phyloP scores from a whole-genome alignment of 2,888 invertebrate species.

The Adineta ricciae region DNA sequence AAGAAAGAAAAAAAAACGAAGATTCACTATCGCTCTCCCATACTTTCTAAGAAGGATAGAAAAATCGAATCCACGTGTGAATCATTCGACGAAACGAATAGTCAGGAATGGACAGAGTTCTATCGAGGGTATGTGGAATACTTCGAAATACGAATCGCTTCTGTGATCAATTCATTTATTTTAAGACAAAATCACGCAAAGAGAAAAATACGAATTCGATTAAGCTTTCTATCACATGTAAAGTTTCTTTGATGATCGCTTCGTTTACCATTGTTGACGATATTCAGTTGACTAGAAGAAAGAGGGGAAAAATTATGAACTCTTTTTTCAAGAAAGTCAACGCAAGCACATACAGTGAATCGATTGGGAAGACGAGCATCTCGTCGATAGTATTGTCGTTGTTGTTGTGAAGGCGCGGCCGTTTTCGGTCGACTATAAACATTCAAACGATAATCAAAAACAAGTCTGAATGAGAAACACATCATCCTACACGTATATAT shows the following conservation, averaged over 20 bases:
- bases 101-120: background rate
- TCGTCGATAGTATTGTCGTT: background rate
- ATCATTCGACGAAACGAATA: background rate
- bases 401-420: background rate
- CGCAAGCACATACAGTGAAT: background rate
- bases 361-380: background rate
- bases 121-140: background rate
- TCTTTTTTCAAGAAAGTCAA: background rate
- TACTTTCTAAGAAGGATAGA: background rate
- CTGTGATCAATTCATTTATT: too few species aligned
- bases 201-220: too few species aligned
- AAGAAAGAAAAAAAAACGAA: background rate
- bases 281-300: background rate
- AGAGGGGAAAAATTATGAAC: background rate
- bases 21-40: conserved; percentile 7
- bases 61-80: background rate
- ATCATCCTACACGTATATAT: background rate
- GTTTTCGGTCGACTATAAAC: background rate
- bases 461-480: background rate
- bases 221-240: background rate
- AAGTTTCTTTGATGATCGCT: background rate
- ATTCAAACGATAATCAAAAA: too few species aligned
- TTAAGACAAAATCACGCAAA: too few species aligned
- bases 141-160: too few species aligned
- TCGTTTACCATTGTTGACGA: background rate